These are phyloP conservation scores for Temnothorax curvispinosus DNA, from an alignment of 1,140 invertebrate species.

Conservation along the genomic window DNA sequence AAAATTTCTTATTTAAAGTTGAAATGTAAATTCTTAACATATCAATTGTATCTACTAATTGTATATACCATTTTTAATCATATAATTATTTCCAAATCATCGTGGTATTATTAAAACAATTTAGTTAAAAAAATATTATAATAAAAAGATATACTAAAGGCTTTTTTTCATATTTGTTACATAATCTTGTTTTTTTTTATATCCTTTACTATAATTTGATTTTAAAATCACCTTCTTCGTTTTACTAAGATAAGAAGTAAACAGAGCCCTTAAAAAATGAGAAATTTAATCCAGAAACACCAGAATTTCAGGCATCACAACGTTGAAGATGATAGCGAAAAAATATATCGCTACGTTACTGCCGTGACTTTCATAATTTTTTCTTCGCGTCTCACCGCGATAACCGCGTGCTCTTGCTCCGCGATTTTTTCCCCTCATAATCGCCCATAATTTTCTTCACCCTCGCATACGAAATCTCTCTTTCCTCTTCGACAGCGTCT, in stretches of 20 bases:
- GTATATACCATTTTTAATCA: not conserved
- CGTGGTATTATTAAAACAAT: not conserved
- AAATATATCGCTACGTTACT: constrained; percentile 47
- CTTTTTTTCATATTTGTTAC: not conserved
- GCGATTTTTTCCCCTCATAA: constrained; percentile 27
- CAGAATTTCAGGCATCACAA: not conserved
- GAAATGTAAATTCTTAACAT: not conserved
- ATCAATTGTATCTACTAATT: not conserved
- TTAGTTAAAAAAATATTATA: not conserved
- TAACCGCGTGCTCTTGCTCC: not conserved
- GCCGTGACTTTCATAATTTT: constrained; percentile 14
- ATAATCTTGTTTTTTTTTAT: not conserved
- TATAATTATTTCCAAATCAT: not conserved
- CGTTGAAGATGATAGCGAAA: not conserved
- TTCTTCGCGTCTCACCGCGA: not conserved
- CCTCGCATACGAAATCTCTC: not conserved
- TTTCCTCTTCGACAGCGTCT: not conserved
- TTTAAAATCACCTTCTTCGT: not conserved
- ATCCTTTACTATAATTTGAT: not conserved
- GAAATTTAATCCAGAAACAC: not conserved
- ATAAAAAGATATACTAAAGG: not conserved
- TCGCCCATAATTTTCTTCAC: constrained; percentile 23
- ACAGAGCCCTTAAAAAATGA: not conserved
- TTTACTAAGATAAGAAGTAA: not conserved
- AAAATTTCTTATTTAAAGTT: not conserved